A percentile compares a stretch with the other conserved stretches of the same genome.
Evolutionary conservation across 2,113 vertebrate genomes (phyloP).

Genomic region (Lophura nycthemera): DNA sequence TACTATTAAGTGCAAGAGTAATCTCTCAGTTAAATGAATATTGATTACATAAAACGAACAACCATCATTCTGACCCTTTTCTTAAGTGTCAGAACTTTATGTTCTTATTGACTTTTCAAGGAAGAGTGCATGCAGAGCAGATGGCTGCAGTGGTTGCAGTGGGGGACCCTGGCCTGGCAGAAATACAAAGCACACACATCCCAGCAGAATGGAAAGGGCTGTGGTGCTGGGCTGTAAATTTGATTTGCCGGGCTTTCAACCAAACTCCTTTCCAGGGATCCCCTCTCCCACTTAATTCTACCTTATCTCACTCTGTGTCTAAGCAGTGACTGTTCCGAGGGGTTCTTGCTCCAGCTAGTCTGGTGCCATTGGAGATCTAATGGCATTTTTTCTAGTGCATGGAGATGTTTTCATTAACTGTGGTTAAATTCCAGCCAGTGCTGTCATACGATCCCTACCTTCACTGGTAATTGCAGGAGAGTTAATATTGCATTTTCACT

Average conservation of each 20-base stretch:
- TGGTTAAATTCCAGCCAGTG: neutral
- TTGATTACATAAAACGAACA: neutral
- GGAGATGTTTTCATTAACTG: neutral
- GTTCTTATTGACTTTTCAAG: neutral
- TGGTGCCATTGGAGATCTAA: neutral
- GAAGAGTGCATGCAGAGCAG: neutral
- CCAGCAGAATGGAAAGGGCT: neutral
- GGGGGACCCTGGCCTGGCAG: accelerated
- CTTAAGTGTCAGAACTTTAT: neutral
- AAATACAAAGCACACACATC: accelerated
- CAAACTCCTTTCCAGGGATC: neutral
- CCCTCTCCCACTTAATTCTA: neutral
- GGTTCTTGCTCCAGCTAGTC: neutral
- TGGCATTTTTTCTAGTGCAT: neutral
- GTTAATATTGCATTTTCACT: neutral
- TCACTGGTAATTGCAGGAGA: neutral
- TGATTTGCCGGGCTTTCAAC: neutral
- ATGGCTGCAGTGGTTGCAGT: neutral
- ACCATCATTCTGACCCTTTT: neutral
- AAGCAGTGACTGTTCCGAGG: neutral
- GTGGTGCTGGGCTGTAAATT: accelerated
- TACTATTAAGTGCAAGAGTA: neutral
- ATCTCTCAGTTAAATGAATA: neutral
- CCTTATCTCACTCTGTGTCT: neutral
- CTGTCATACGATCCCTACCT: neutral